Conservation (phyloP, 1,140 invertebrate genomes). For the Drosophila truncata region DNA sequence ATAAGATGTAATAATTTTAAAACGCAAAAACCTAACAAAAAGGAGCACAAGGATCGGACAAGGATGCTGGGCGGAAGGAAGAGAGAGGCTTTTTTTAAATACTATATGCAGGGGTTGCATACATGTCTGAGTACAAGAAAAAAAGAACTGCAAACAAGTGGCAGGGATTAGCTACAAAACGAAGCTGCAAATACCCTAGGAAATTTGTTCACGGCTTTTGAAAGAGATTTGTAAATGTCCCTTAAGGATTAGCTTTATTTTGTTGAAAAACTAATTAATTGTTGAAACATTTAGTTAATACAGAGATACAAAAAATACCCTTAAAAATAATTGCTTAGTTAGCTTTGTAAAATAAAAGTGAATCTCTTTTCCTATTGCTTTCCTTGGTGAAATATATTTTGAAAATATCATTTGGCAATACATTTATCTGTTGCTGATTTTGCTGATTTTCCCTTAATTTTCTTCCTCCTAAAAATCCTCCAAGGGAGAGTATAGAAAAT, state of each 20-base stretch:
- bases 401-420: too few relatives aligned
- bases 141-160: slow-evolving; percentile 29
- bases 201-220: neutral
- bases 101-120: slow-evolving; percentile 36
- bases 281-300: neutral
- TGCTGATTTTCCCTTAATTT: neutral
- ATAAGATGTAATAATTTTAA: slow-evolving; percentile 80
- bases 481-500: slow-evolving; percentile 25
- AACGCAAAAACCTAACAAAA: slow-evolving; percentile 62
- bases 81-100: slow-evolving; percentile 26
- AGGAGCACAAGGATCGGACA: slow-evolving; percentile 17
- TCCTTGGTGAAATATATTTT: too few relatives aligned
- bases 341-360: neutral
- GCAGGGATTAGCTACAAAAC: slow-evolving; percentile 14
- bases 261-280: slow-evolving; percentile 1
- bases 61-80: slow-evolving; percentile 5
- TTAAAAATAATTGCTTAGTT: too few relatives aligned
- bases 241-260: too few relatives aligned
- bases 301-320: too few relatives aligned
- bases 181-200: slow-evolving; percentile 23
- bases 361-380: neutral
- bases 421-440: slow-evolving; percentile 14
- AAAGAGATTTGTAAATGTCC: neutral
- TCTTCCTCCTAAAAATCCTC: neutral
- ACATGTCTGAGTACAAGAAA: slow-evolving; percentile 32